Evolutionary conservation across 2,888 invertebrate species (phyloP).

Genomic region (Xanthia icteritia): DNA sequence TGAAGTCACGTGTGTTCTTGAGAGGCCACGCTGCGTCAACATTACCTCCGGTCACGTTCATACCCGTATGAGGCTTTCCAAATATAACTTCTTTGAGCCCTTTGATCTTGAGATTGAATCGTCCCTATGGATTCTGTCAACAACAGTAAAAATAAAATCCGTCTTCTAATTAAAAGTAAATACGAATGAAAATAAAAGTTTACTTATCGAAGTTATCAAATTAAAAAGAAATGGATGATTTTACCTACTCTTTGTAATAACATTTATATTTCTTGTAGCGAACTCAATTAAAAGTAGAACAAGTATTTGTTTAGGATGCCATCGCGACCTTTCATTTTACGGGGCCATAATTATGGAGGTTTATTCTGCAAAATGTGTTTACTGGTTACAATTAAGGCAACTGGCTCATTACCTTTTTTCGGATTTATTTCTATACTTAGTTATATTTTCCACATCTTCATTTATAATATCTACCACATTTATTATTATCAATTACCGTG

Average conservation of each 20-base stretch:
- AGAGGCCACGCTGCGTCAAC: constrained; percentile 36
- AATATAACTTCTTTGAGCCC: constrained; percentile 20
- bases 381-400: not conserved
- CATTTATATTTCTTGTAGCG: constrained; percentile 24
- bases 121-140: not conserved
- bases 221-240: constrained; percentile 13
- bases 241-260: not conserved
- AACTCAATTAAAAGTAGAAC: constrained; percentile 29
- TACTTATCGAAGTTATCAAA: not conserved
- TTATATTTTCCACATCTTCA: not conserved
- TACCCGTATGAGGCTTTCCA: constrained; percentile 2
- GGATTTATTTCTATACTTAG: not conserved
- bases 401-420: not conserved
- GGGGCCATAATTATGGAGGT: not conserved
- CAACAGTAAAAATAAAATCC: not conserved
- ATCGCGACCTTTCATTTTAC: constrained; percentile 21
- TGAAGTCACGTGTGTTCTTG: constrained; percentile 42
- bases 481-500: not conserved
- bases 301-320: constrained; percentile 42
- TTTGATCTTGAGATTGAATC: constrained; percentile 34
- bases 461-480: not conserved
- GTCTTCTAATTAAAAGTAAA: not conserved
- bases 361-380: not conserved
- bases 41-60: constrained; percentile 47
- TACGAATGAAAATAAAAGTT: constrained; percentile 1